These are phyloP conservation scores for Bubalus kerabau DNA, from an alignment of 2,113 vertebrate genomes.

Conservation along the genomic window DNA sequence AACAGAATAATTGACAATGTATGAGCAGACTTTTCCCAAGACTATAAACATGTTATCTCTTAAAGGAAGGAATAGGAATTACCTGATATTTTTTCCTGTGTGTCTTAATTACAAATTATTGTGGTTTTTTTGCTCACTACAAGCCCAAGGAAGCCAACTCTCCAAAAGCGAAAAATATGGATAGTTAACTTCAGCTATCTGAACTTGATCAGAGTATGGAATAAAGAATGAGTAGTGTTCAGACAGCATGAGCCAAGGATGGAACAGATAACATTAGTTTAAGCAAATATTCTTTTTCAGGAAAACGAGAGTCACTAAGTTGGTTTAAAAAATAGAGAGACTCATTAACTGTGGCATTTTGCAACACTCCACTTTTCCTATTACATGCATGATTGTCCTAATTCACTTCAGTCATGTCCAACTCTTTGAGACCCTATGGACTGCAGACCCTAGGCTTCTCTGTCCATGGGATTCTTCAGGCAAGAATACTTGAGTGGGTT, in stretches of 20 bases:
- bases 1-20: not conserved
- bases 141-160: not conserved
- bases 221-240: not conserved
- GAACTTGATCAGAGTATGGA: not conserved
- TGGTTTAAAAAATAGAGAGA: not conserved
- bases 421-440: not conserved
- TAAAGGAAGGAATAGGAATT: not conserved
- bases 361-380: not conserved
- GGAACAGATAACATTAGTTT: not conserved
- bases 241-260: not conserved
- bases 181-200: not conserved
- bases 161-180: not conserved
- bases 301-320: not conserved
- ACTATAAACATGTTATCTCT: not conserved
- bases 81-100: not conserved
- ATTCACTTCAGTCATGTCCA: not conserved
- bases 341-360: not conserved
- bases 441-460: not conserved
- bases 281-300: not conserved
- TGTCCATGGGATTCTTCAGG: not conserved
- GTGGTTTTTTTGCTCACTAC: not conserved
- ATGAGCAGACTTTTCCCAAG: not conserved
- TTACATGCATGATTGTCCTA: fast-evolving
- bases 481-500: not conserved
- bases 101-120: not conserved